Evolutionary conservation across 2,888 invertebrate species (phyloP).

Genomic region (Pandemis cinnamomeana): DNA sequence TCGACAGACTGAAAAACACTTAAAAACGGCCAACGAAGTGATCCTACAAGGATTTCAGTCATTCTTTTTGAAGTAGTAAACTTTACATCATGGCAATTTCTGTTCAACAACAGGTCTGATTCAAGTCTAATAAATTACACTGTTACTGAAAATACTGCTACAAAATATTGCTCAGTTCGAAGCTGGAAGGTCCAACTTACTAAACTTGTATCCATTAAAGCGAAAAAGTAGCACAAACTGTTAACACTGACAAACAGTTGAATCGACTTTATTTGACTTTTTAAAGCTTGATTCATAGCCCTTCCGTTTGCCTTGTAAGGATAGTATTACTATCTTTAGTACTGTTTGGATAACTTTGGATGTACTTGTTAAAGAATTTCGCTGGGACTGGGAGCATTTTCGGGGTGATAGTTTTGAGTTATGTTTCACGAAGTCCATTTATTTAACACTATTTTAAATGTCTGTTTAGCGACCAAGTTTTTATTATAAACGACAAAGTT

Average conservation of each 20-base stretch:
- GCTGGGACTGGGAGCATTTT: background rate
- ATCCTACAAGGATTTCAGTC: no score
- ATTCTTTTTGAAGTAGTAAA: no score
- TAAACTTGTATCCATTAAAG: slow-evolving; percentile 37
- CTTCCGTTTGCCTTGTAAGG: slow-evolving; percentile 32
- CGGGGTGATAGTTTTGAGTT: background rate
- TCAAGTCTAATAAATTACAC: background rate
- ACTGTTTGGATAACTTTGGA: slow-evolving; percentile 17
- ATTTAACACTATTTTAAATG: background rate
- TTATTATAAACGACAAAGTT: no score
- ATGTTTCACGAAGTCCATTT: background rate
- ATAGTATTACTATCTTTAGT: slow-evolving; percentile 29
- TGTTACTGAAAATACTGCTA: slow-evolving; percentile 7
- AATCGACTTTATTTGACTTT: slow-evolving; percentile 40
- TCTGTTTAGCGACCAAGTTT: no score
- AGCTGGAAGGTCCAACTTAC: slow-evolving; percentile 16
- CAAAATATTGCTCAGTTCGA: slow-evolving; percentile 16
- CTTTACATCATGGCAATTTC: no score
- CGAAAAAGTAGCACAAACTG: slow-evolving; percentile 37
- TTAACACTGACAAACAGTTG: slow-evolving; percentile 40
- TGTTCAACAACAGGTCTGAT: background rate
- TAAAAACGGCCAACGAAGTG: no score
- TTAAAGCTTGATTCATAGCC: slow-evolving; percentile 42
- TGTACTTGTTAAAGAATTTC: slow-evolving; percentile 15
- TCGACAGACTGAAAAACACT: no score